Base-by-base conservation (phyloP, 2,888 invertebrate species). In the Melanchra persicariae region DNA sequence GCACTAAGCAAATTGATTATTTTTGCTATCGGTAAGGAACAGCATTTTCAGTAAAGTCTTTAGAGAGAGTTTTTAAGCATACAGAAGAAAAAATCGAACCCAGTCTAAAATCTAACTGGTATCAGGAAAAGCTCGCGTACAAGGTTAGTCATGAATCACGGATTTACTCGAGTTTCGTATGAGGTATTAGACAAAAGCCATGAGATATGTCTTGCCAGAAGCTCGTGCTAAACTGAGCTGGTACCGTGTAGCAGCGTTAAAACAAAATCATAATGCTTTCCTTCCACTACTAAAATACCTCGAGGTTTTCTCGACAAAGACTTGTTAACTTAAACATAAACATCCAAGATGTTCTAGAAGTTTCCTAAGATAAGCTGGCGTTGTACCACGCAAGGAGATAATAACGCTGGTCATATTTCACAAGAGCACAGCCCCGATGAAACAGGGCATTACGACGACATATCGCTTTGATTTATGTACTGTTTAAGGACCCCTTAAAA, bases 391-490 rank as follows among this genome's bases (percentile, higher is more conserved):
- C 89, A 87, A 89, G 88, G 84, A 87, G 87, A 91, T 90, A 92
- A 81, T 93, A 94, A 93, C 91, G 84, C 91, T 86, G 90, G 91
- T 90, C 90, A 93, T 95, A 95, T 93, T 93, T 95, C 93, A 95
- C 89, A 66, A 86, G 85, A 87, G 87, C 88, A 91, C 89, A 92
- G 92, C 91, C 89, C 89, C 94, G 93, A 94, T 93, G 94, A 94
- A 94, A 92, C 92, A 90, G 92, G 93, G 92, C 87, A 90, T 91
- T 92, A 91, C 89, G 87, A 87, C 90, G 93, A 93, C 94, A 91
- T 94, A 94, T 94, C 94, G 90, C 87, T 91, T 90, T 95, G 95
- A 95, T 95, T 95, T 95, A 95, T 94, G 90, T 88, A 94, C 93
- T 94, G 90, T 92, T 91, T 92, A 93, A 94, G 92, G 91, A 92